Conservation (phyloP, 1,140 invertebrate genomes). For the Homarus americanus region DNA sequence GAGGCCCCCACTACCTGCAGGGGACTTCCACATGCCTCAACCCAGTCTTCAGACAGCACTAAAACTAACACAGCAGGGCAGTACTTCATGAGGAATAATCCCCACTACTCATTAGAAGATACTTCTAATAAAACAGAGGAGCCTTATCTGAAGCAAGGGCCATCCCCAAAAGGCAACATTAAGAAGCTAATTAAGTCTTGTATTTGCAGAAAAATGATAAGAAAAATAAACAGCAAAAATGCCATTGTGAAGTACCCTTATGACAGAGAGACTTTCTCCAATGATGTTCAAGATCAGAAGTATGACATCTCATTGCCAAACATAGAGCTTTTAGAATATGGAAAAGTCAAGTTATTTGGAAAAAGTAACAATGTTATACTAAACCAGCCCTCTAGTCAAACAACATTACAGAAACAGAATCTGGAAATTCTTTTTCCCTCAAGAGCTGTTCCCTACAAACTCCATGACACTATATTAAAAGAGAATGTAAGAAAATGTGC, state of each 20-base stretch:
- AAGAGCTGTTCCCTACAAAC: not conserved
- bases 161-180: not conserved
- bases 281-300: not conserved
- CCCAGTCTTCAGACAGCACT: not conserved
- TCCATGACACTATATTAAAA: not conserved
- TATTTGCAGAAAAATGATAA: not conserved
- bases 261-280: not conserved
- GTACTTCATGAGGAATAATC: not conserved
- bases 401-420: not conserved
- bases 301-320: too few species aligned
- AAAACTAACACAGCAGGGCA: not conserved
- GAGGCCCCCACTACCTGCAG: not conserved
- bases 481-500: conserved; percentile 20
- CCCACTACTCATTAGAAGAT: not conserved
- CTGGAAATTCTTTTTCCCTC: not conserved
- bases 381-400: not conserved
- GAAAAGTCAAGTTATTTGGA: too few species aligned
- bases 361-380: too few species aligned
- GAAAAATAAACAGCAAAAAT: not conserved
- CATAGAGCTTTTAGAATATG: too few species aligned
- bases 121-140: not conserved
- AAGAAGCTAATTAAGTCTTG: not conserved
- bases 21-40: not conserved
- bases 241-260: not conserved
- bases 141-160: not conserved